Conservation (phyloP, 1,140 invertebrate species). For the Drosophila ercepeae region DNA sequence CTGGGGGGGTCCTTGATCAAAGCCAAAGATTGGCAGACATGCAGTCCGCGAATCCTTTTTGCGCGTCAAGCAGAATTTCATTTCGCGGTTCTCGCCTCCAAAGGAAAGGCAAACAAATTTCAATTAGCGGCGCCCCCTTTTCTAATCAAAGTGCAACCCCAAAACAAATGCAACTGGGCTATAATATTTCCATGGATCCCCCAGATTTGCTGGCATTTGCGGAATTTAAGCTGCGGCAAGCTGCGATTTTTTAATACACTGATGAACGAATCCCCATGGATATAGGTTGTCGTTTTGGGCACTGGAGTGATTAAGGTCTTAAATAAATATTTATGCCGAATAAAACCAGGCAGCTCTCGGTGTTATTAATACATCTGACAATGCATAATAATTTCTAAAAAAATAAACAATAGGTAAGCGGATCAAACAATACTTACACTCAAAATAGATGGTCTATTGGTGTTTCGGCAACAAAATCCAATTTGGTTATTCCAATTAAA, state of each 20-base stretch:
- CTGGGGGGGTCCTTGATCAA: slow-evolving; percentile 18
- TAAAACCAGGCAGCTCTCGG: no score
- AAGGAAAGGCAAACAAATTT: slow-evolving; percentile 45
- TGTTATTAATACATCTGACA: slow-evolving; percentile 25
- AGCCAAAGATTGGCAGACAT: slow-evolving; percentile 3
- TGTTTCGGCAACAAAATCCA: background rate
- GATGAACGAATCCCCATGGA: background rate
- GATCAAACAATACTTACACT: background rate
- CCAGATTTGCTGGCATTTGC: slow-evolving; percentile 46
- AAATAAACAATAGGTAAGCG: no score
- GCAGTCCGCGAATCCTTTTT: slow-evolving; percentile 8
- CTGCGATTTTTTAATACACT: slow-evolving; percentile 7
- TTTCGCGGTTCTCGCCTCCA: slow-evolving; percentile 12
- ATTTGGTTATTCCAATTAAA: background rate
- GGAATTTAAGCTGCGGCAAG: slow-evolving; percentile 40
- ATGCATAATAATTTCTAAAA: background rate
- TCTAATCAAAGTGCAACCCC: slow-evolving; percentile 42
- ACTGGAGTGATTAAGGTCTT: background rate
- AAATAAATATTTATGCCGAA: slow-evolving; percentile 52
- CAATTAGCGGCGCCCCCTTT: slow-evolving; percentile 51
- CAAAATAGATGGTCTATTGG: background rate
- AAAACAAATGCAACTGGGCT: slow-evolving; percentile 4
- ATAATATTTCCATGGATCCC: background rate
- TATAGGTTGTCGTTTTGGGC: no score
- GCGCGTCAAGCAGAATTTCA: slow-evolving; percentile 31